phyloP scores from a whole-genome alignment of 1,140 invertebrate genomes.

The Oreohelix idahoensis region DNA sequence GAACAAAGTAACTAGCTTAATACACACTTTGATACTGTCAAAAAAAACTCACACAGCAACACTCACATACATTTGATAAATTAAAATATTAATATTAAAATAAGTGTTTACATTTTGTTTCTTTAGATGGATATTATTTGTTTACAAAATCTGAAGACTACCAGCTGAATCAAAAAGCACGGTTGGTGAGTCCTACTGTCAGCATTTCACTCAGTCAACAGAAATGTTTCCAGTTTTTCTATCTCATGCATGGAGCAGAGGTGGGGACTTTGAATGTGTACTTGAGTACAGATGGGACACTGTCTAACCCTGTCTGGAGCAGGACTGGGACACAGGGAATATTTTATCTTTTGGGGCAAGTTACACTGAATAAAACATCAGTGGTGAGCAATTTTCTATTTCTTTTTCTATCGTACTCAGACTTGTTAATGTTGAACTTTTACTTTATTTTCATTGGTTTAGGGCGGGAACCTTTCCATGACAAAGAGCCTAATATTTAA shows the following conservation, averaged over 20 bases:
- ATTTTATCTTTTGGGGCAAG: not conserved
- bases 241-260: slow-evolving; percentile 26
- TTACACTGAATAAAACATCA: not conserved
- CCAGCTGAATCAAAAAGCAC: not conserved
- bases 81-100: no score
- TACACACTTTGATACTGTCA: no score
- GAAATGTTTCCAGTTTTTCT: slow-evolving; percentile 9
- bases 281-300: not conserved
- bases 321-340: not conserved
- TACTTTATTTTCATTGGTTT: no score
- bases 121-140: slow-evolving; percentile 58
- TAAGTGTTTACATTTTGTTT: slow-evolving; percentile 57
- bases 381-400: no score
- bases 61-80: no score
- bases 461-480: no score
- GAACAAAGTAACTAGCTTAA: no score
- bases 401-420: no score
- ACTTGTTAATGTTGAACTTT: no score
- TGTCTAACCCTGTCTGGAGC: not conserved
- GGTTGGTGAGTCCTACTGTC: not conserved
- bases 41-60: no score
- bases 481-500: no score
- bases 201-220: not conserved
- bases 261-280: not conserved
- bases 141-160: slow-evolving; percentile 28